Base-by-base conservation (phyloP, 2,888 invertebrate genomes). In the Crocallis elinguaria region DNA sequence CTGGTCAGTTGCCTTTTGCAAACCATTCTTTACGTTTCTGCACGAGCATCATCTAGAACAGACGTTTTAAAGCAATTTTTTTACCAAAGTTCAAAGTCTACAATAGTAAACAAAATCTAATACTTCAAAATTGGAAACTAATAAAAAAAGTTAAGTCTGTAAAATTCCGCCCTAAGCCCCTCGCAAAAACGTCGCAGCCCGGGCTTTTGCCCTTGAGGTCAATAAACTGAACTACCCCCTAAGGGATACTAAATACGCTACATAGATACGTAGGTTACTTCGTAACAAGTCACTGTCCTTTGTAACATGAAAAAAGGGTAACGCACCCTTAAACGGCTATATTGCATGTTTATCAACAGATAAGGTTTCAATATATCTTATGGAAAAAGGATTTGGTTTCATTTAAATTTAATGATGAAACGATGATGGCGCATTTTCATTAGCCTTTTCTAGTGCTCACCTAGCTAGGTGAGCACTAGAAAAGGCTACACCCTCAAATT, bases 241-340 rank as follows among this genome's bases (percentile, higher is more conserved):
- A 50, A 53, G 61, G 58, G 57, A 57, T 57, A 27, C 19, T 30
- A 57, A 44, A 60, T 56, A 52, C 16, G 13, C 1, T 29, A 9
- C 9, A 16, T 8, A 16, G 16, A 27, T 16, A 39, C 29, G 37
- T 12, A 45, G 23, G 23, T 29, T 27, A 5, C 14, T 38, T 39
- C 39, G 39, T 54, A 44, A 42, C 42, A 19, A 54, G 61, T 59
- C 61, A 55, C 19, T 55, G 61, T 50, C 52, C 63, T 53, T 23
- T 37, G 19, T 7, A 42, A 42, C 43, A 50, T 33, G 21, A 36
- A 48, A 46, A 50, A 60, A 51, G 62, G 56, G 56, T 58, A 52
- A 57, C 54, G 58, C 48, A 54, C 60, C 46, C 48, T 44, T 27
- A 27, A 16, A 11, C 30, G 27, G 12, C 14, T 49, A 42, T 27